Conservation (phyloP, 1,140 invertebrate species). For the Drosophila lacertosa region DNA sequence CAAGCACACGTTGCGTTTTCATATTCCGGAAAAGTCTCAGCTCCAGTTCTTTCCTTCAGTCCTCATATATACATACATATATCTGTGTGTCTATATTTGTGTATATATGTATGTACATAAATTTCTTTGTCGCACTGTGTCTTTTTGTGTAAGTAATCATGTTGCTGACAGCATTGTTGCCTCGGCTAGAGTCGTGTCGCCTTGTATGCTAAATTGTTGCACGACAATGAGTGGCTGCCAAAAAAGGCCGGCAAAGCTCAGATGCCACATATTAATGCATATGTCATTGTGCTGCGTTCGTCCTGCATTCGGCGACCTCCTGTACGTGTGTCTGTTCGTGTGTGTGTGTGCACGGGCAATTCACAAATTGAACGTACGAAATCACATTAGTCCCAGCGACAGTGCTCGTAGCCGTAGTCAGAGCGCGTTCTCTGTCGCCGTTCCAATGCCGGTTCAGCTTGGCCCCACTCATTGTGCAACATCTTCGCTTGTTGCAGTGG, state of each 20-base stretch:
- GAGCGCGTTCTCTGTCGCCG: not conserved
- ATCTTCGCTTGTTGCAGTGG: slow-evolving; percentile 68
- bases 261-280: slow-evolving; percentile 78
- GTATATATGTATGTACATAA: slow-evolving; percentile 16
- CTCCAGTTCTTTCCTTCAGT: not conserved
- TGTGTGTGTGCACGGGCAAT: slow-evolving; percentile 64
- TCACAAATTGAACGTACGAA: slow-evolving; percentile 80
- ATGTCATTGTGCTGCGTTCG: slow-evolving; percentile 50
- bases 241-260: slow-evolving; percentile 67
- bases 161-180: slow-evolving; percentile 79
- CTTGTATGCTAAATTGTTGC: slow-evolving; percentile 79
- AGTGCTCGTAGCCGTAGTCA: not conserved
- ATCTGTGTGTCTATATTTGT: not conserved
- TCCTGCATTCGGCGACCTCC: not conserved
- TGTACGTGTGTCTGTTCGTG: slow-evolving; percentile 39
- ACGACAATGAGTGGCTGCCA: slow-evolving; percentile 69
- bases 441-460: slow-evolving; percentile 16
- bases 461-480: slow-evolving; percentile 50
- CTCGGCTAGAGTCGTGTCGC: slow-evolving; percentile 45
- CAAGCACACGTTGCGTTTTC: slow-evolving; percentile 39
- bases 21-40: slow-evolving; percentile 15
- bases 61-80: too few relatives aligned
- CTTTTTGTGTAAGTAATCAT: slow-evolving; percentile 70
- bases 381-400: slow-evolving; percentile 70
- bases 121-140: slow-evolving; percentile 16